Evolutionary conservation across 2,797 vertebrate species (phyloP), one percentile per base, ranked within the genome.

Genomic region (Eospalax fontanierii): DNA sequence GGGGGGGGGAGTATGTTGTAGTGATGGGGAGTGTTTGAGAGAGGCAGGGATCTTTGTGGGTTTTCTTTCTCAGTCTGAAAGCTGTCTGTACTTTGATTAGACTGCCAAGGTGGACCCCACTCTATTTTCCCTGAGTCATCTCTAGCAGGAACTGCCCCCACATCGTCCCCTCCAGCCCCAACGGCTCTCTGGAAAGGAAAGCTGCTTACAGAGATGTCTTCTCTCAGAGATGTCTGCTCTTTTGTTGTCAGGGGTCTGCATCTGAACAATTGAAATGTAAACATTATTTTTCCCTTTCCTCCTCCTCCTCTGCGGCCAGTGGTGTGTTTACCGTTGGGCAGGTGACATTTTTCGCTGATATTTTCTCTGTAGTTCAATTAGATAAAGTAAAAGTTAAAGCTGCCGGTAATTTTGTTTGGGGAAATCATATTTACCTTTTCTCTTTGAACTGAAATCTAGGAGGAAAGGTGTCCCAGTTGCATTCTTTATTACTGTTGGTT

Each of bases 241-340:
- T 80, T 95, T 89, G 79, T 96, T 96, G 96, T 97, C 94, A 80
- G 95, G 96, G 95, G 97, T 92, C 82, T 22, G 68, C 93, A 38
- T 84, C 79, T 63, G 30, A 96, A 96, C 89, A 87, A 94, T 84
- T 96, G 98, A 97, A 98, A 97, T 89, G 61, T 97, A 98, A 98
- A 98, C 97, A 98, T 96, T 98, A 98, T 98, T 94, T 93, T 96
- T 95, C 93, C 38, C 24, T 93, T 94, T 98, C 66, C 94, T 90
- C 93, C 87, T 19, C 78, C 19, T 93, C 91, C 86, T 40, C 0
- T 90, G 95, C 92, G 73, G 33, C 16, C 46, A 61, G 30, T 90
- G 75, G 40, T 71, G 43, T 94, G 79, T 96, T 96, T 95, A 65
- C 96, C 90, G 18, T 70, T 59, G 88, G 92, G 74, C 96, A 97